Evolutionary conservation across 2,888 invertebrate species (phyloP).

Genomic region (Cheilosia scutellata): DNA sequence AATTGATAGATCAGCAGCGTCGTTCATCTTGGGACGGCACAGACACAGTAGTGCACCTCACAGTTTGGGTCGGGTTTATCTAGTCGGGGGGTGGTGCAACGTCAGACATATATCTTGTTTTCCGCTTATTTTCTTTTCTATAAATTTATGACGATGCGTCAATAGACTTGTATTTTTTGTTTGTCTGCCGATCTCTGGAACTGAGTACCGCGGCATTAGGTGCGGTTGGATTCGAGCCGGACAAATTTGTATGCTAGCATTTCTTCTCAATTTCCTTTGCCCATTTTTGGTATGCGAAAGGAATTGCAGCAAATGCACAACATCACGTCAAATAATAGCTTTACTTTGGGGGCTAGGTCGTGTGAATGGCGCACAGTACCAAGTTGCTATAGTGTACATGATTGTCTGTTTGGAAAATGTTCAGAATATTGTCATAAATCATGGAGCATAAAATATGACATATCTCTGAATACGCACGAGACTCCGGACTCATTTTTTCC

Average conservation of each 20-base stretch:
- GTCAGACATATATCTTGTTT: background rate
- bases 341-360: conserved; percentile 64
- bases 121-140: background rate
- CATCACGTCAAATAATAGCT: conserved; percentile 56
- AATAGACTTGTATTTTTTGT: background rate
- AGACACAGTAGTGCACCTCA: conserved; percentile 3
- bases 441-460: conserved; percentile 75
- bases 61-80: conserved; percentile 1
- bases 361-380: conserved; percentile 50
- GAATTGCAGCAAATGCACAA: conserved; percentile 57
- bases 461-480: conserved; percentile 72
- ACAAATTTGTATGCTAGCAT: conserved; percentile 45
- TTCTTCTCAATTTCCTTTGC: conserved; percentile 63
- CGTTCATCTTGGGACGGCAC: conserved; percentile 2
- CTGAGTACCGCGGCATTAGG: background rate
- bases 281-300: conserved; percentile 66
- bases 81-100: conserved; percentile 20
- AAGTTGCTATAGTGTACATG: conserved; percentile 35
- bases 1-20: conserved; percentile 56
- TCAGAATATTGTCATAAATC: conserved; percentile 73
- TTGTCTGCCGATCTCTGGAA: conserved; percentile 3
- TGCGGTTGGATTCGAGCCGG: background rate
- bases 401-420: conserved; percentile 57
- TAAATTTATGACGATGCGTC: conserved; percentile 29
- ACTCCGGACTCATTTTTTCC: conserved; percentile 32